Evolutionary conservation across 2,888 invertebrate species (phyloP).

Genomic region (Thalpophila matura): DNA sequence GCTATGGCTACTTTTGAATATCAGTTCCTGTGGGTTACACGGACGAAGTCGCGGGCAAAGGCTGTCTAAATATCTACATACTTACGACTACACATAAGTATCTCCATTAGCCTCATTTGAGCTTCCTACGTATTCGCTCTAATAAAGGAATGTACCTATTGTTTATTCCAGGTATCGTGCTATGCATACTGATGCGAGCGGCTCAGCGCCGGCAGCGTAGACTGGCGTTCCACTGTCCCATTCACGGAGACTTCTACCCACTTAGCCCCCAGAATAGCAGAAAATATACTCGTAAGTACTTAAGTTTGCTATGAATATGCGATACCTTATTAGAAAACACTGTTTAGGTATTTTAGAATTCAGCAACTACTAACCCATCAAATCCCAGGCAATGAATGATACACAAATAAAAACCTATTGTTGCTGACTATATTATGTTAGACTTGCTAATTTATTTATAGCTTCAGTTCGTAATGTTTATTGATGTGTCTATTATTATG

Average conservation of each 20-base stretch:
- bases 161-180: slow-evolving; percentile 89
- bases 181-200: slow-evolving; percentile 93
- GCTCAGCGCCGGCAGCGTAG: slow-evolving; percentile 93
- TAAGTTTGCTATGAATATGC: slow-evolving; percentile 6
- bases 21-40: no score
- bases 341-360: slow-evolving; percentile 10
- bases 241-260: slow-evolving; percentile 95
- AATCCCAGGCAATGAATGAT: no score
- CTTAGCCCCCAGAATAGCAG: slow-evolving; percentile 92
- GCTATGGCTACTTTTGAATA: no score
- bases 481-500: no score
- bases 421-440: no score
- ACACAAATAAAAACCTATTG: no score
- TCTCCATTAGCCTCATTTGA: slow-evolving; percentile 41
- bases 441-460: no score
- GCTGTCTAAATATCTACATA: no score
- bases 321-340: neutral
- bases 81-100: no score
- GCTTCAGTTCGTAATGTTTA: no score
- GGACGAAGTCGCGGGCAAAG: no score
- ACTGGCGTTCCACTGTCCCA: slow-evolving; percentile 94
- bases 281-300: slow-evolving; percentile 87
- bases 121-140: slow-evolving; percentile 22
- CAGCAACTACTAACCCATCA: neutral
- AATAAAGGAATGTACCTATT: slow-evolving; percentile 37